Conservation (phyloP, 2,797 vertebrate genomes). For the Smutsia temminckii region DNA sequence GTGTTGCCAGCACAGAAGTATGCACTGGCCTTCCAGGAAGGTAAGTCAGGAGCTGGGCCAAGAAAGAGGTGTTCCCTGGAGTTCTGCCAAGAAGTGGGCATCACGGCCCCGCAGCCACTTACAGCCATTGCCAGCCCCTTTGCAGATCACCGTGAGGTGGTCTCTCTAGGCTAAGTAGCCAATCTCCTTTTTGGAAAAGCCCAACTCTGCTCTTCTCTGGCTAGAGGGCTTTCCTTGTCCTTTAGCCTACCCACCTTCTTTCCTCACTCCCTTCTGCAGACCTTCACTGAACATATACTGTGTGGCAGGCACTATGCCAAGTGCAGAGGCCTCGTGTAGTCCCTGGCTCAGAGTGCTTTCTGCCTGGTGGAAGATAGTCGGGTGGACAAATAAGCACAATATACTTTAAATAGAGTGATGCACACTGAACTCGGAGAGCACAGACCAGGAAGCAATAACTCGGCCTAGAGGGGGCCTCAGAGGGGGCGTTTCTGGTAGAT, state of each 20-base stretch:
- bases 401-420: background rate
- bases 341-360: background rate
- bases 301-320: background rate
- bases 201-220: background rate
- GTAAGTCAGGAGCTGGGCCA: slow-evolving; percentile 18
- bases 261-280: background rate
- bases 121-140: background rate
- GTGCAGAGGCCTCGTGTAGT: background rate
- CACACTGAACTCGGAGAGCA: background rate
- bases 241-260: background rate
- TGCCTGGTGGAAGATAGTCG: background rate
- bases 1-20: background rate
- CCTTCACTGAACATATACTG: background rate
- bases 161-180: background rate
- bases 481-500: background rate
- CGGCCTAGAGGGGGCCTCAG: background rate
- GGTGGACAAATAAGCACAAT: background rate
- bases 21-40: slow-evolving; percentile 47
- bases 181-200: background rate
- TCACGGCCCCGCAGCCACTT: background rate
- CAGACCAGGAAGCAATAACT: background rate
- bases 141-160: background rate
- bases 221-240: background rate
- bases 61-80: slow-evolving; percentile 46
- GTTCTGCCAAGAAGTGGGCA: background rate